phyloP scores from a whole-genome alignment of 2,113 vertebrate genomes.

The Percopsis transmontana region DNA sequence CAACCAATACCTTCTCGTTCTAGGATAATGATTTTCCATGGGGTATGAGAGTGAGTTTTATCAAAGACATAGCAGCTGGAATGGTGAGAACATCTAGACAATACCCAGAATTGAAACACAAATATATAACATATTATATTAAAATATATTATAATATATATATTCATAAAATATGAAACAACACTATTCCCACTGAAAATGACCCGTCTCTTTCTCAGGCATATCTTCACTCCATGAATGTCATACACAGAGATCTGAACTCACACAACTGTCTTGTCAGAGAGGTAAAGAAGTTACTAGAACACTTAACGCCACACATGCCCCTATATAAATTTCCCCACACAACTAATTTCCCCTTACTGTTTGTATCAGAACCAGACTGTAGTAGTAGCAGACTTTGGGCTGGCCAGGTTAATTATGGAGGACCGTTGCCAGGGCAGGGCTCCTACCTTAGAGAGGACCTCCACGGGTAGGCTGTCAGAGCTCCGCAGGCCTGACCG shows the following conservation, averaged over 20 bases:
- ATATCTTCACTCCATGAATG: slow-evolving; percentile 98
- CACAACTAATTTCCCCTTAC: not conserved
- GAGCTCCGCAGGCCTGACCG: slow-evolving; percentile 86
- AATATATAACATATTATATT: not conserved
- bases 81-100: slow-evolving; percentile 79
- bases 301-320: not conserved
- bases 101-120: not conserved
- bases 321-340: not conserved
- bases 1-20: not conserved
- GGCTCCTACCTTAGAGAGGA: slow-evolving; percentile 50
- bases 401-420: slow-evolving; percentile 87
- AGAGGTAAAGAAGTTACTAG: slow-evolving; percentile 77
- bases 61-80: slow-evolving; percentile 92
- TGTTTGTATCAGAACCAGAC: slow-evolving; percentile 69
- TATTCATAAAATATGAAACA: not conserved
- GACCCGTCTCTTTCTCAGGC: slow-evolving; percentile 62
- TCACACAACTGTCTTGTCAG: slow-evolving; percentile 96
- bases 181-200: no score
- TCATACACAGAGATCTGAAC: slow-evolving; percentile 97
- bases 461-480: slow-evolving; percentile 63
- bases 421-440: slow-evolving; percentile 80
- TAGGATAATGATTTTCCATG: slow-evolving; percentile 90
- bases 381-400: slow-evolving; percentile 96
- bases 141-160: not conserved
- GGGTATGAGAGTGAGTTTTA: slow-evolving; percentile 89